Percentiles rank a stretch among this genome's conserved stretches.
Evolutionary conservation across 2,888 invertebrate species (phyloP).

Genomic region (Pseudococcus viburni): DNA sequence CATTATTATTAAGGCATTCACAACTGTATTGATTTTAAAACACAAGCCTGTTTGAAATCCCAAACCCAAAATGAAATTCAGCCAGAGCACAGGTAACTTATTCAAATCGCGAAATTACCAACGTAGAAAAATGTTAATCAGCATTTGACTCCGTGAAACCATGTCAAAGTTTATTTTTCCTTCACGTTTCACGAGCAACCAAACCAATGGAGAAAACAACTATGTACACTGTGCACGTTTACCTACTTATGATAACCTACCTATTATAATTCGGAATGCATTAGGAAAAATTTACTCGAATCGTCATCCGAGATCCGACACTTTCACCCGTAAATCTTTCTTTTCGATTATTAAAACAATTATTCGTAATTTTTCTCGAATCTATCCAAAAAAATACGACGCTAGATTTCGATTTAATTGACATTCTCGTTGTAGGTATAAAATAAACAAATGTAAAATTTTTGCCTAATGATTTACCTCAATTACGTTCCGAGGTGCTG

Average conservation of each 20-base stretch:
- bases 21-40: no score
- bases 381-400: background rate
- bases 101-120: background rate
- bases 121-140: background rate
- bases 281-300: background rate
- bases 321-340: conserved; percentile 35
- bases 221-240: background rate
- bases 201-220: background rate
- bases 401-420: conserved; percentile 30
- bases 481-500: background rate
- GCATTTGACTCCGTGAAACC: background rate
- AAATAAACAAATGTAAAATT: conserved; percentile 20
- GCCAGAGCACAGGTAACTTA: no score
- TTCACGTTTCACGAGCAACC: background rate
- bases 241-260: background rate
- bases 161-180: conserved; percentile 11
- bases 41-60: no score
- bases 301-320: conserved; percentile 6
- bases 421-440: background rate
- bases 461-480: background rate
- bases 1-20: no score
- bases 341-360: background rate
- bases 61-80: no score
- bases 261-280: background rate
- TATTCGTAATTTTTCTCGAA: conserved; percentile 36